A percentile compares a stretch with the other conserved stretches of the same genome.
Conservation (phyloP, 2,888 invertebrate genomes). For the Drosophila macrospina region DNA sequence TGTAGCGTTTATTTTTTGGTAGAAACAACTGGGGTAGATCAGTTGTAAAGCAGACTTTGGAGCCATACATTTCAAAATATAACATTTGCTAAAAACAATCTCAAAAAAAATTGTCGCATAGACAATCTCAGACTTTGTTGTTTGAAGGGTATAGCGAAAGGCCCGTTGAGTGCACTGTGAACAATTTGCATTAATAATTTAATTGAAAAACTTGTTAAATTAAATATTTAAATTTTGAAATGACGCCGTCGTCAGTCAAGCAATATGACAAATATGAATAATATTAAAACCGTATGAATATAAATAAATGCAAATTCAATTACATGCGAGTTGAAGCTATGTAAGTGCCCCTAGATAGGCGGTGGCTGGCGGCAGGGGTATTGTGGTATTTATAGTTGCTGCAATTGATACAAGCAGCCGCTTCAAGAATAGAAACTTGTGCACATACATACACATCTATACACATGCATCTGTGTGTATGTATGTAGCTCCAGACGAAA, state of each 20-base stretch:
- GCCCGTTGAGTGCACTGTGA: slow-evolving; percentile 1
- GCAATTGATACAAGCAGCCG: slow-evolving; percentile 56
- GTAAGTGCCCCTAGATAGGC: neutral
- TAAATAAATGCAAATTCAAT: slow-evolving; percentile 73
- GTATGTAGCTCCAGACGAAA: slow-evolving; percentile 14
- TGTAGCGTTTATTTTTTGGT: slow-evolving; percentile 41
- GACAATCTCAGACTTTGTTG: neutral
- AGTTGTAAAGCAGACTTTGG: neutral
- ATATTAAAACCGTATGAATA: slow-evolving; percentile 30
- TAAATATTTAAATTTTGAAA: slow-evolving; percentile 69
- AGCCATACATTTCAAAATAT: no score
- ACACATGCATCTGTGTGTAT: neutral
- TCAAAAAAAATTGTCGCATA: neutral
- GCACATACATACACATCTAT: neutral
- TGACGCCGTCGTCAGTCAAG: slow-evolving; percentile 42
- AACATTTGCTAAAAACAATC: no score
- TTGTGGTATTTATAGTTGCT: slow-evolving; percentile 35
- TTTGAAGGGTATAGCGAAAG: neutral
- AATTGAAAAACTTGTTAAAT: slow-evolving; percentile 78
- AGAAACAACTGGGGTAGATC: slow-evolving; percentile 1
- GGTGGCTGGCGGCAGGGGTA: neutral
- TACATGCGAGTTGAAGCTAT: slow-evolving; percentile 33
- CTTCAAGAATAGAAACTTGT: slow-evolving; percentile 24
- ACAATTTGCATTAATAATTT: slow-evolving; percentile 72
- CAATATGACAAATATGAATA: slow-evolving; percentile 67